A percentile compares a stretch with the other conserved stretches of the same genome.
These are phyloP conservation scores for Melanerpes aurifrons DNA, from an alignment of 2,113 vertebrate species.

Conservation along the genomic window DNA sequence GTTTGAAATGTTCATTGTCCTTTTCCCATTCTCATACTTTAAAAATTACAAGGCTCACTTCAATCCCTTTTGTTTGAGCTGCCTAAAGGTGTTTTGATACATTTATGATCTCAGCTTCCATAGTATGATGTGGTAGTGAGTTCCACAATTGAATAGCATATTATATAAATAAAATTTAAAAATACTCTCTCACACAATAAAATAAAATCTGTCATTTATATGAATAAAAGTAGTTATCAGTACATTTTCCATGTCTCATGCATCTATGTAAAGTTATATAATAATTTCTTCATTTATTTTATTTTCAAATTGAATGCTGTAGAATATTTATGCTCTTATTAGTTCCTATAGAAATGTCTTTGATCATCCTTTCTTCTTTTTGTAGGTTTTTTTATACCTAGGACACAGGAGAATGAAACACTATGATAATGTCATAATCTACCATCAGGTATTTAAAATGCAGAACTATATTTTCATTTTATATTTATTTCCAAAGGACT, in stretches of 20 bases:
- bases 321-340: background rate
- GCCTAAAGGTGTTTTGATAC: background rate
- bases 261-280: background rate
- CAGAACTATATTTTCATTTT: background rate
- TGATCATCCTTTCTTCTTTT: background rate
- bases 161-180: background rate
- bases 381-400: background rate
- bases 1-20: background rate
- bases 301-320: background rate
- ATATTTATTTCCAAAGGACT: background rate
- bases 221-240: background rate
- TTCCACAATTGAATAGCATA: background rate
- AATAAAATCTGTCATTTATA: background rate
- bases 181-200: background rate
- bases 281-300: background rate
- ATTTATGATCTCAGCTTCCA: background rate
- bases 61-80: background rate
- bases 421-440: background rate
- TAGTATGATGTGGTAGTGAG: background rate
- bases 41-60: background rate
- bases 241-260: background rate
- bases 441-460: background rate
- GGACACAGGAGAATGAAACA: background rate
- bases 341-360: background rate
- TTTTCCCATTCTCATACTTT: background rate